Percentiles rank a stretch among this genome's conserved stretches.
These are phyloP conservation scores for Mesorhabditis belari DNA, from an alignment of 2,888 invertebrate species.

Conservation along the genomic window DNA sequence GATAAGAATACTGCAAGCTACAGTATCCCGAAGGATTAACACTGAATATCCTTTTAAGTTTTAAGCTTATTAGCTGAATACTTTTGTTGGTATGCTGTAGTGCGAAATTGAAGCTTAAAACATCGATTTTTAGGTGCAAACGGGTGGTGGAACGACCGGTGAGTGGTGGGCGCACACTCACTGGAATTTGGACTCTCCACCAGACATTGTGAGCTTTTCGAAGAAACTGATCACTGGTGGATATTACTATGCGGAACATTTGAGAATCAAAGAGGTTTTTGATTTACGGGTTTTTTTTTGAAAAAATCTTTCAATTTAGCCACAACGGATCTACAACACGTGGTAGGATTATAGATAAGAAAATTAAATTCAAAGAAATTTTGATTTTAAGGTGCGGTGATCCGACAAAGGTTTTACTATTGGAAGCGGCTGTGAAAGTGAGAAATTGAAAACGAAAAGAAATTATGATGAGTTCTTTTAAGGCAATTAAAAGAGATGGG, in stretches of 20 bases:
- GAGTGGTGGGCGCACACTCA: constrained; percentile 96
- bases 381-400: constrained; percentile 99
- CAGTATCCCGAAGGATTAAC: too few species aligned
- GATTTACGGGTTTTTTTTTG: too few species aligned
- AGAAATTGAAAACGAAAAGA: too few species aligned
- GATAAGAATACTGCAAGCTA: too few species aligned
- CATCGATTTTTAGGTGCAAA: constrained; percentile 62
- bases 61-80: too few species aligned
- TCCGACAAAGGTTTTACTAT: constrained; percentile 79
- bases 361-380: too few species aligned
- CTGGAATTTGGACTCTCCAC: constrained; percentile 75
- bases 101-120: not conserved
- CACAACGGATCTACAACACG: too few species aligned
- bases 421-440: constrained; percentile 75
- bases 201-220: constrained; percentile 87
- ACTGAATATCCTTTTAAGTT: too few species aligned
- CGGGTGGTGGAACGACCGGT: constrained; percentile 90
- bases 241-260: constrained; percentile 73
- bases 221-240: constrained; percentile 98
- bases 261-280: constrained; percentile 61
- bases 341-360: too few species aligned
- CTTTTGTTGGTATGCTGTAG: too few species aligned
- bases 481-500: constrained; percentile 67
- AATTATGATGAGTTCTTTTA: not conserved
- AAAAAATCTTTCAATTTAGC: too few species aligned